Evolutionary conservation across 2,797 vertebrate species (phyloP), one percentile per base, ranked within the genome.

Genomic region (Anisognathus igniventris): DNA sequence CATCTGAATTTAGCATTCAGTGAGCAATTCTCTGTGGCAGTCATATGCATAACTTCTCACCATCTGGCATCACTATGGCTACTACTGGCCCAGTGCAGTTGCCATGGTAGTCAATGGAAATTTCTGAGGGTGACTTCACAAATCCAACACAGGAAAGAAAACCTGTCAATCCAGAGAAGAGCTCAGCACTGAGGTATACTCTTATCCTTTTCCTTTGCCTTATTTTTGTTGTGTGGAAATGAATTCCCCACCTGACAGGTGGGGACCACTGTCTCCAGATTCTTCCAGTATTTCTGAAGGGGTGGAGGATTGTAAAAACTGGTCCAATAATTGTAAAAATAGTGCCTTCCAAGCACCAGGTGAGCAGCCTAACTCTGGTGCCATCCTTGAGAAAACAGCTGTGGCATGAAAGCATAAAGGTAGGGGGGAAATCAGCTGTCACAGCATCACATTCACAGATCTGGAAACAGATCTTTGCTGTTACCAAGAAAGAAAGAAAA

Each of bases 21-120:
- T 47, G 60, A 90, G 75, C 83, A 88, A 17, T 81, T 86, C 65
- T 84, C 51, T 48, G n/a, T 22, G 16, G 2, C 51, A 86, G 70
- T 67, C 80, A 60, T 28, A 40, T 53, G 71, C 74, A 67, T 64
- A 79, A 68, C 57, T 95, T 88, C 86, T 93, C 76, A 88, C 94
- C 90, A 85, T 89, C 83, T 95, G 80, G n/a, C 48, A 74, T 94
- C 95, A 5, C 92, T 73, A 42, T 67, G 90, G 92, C 94, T 94
- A 50, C 88, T 86, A 12, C 77, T 86, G 74, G 83, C 60, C 88
- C 74, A 87, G 10, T 37, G 74, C 74, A 85, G 90, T 94, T 96
- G 83, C 96, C 86, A 70, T 88, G 80, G 88, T 14, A 94, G 86
- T 93, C 64, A 64, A 12, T 57, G 56, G 83, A 86, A 82, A 88